Percentiles rank a stretch among this genome's conserved stretches.
Evolutionary conservation across 2,888 invertebrate genomes (phyloP).

Genomic region (Tipula unca): DNA sequence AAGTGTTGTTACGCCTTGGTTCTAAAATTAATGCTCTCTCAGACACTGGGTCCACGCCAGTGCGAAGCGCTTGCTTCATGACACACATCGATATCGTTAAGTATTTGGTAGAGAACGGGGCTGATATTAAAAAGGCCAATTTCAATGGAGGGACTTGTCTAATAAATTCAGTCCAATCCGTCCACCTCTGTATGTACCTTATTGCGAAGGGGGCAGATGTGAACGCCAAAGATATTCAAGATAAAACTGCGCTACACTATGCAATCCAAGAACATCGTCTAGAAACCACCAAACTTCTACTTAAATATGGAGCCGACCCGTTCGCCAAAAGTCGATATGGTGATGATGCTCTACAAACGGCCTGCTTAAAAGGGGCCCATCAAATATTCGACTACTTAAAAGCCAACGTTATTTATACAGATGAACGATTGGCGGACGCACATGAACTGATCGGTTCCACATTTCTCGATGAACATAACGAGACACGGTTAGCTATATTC

Average conservation of each 20-base stretch:
- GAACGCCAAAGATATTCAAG: conserved; percentile 81
- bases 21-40: conserved; percentile 81
- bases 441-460: conserved; percentile 82
- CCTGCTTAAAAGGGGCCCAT: conserved; percentile 70
- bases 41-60: conserved; percentile 82
- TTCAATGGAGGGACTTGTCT: conserved; percentile 89
- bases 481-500: conserved; percentile 57
- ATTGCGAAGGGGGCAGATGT: conserved; percentile 72
- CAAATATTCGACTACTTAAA: conserved; percentile 64
- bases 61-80: conserved; percentile 89
- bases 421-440: conserved; percentile 70
- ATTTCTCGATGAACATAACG: conserved; percentile 79
- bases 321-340: conserved; percentile 67
- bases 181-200: conserved; percentile 68
- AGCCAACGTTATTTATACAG: conserved; percentile 50
- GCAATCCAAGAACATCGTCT: conserved; percentile 79
- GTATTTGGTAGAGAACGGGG: conserved; percentile 66
- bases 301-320: conserved; percentile 74
- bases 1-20: conserved; percentile 66
- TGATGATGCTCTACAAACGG: conserved; percentile 83
- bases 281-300: conserved; percentile 72
- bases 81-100: conserved; percentile 66
- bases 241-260: conserved; percentile 87
- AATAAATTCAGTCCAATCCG: conserved; percentile 86
- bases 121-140: conserved; percentile 76